Percentiles rank a stretch among this genome's conserved stretches.
These are phyloP conservation scores for Euwallacea fornicatus DNA, from an alignment of 1,140 invertebrate species.

Conservation along the genomic window DNA sequence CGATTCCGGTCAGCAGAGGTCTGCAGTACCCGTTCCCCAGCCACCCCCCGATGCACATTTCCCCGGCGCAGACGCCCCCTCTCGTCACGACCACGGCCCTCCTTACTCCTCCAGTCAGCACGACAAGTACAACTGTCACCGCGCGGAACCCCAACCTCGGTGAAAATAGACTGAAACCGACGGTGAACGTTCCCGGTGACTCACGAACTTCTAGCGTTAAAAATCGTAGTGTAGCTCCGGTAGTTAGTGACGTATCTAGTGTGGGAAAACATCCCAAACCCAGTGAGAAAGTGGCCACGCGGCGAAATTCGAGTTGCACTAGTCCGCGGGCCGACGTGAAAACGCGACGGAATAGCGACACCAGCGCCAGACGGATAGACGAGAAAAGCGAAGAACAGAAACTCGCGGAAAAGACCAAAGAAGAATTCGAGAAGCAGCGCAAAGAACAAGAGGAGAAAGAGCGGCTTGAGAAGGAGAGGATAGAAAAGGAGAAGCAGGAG, in stretches of 20 bases:
- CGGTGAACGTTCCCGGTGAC: constrained; percentile 51
- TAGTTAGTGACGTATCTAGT: constrained; percentile 36
- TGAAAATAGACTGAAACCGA: constrained; percentile 53
- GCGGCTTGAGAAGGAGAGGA: constrained; percentile 56
- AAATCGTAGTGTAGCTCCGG: constrained; percentile 45
- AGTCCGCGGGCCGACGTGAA: constrained; percentile 48
- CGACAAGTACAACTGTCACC: constrained; percentile 38
- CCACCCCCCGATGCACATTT: constrained; percentile 63
- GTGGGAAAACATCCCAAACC: constrained; percentile 25
- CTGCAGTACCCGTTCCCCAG: constrained; percentile 81
- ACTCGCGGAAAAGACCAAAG: constrained; percentile 54
- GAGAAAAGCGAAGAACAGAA: constrained; percentile 49
- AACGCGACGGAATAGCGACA: constrained; percentile 53
- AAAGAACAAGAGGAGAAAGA: constrained; percentile 51
- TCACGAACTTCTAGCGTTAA: constrained; percentile 55
- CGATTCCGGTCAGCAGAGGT: constrained; percentile 59
- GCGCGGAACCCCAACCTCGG: constrained; percentile 43
- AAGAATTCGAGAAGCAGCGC: constrained; percentile 57
- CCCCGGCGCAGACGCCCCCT: constrained; percentile 35
- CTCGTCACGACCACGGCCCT: constrained; percentile 17
- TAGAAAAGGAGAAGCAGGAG: constrained; percentile 51
- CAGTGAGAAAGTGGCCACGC: constrained; percentile 44
- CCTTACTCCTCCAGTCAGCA: constrained; percentile 22
- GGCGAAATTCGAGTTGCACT: constrained; percentile 46
- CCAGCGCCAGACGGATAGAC: constrained; percentile 42